A percentile compares a stretch with the other conserved stretches of the same genome.
Evolutionary conservation across 2,797 vertebrate species (phyloP).

Genomic region (Tenualosa thibaudeaui): DNA sequence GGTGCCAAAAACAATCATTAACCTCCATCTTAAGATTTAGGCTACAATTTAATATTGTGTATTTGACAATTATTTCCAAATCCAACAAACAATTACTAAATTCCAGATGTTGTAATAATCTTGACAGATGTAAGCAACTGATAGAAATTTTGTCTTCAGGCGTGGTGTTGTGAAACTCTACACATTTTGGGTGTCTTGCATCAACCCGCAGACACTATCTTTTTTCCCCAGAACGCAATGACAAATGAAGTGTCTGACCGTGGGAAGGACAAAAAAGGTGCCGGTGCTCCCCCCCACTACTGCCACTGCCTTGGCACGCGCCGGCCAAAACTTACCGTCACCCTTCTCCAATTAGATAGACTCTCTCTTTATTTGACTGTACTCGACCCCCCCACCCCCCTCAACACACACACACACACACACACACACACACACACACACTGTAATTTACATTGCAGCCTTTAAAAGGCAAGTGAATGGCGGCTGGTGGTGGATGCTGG

Average conservation of each 20-base stretch:
- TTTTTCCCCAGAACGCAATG: neutral
- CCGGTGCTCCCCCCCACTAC: conserved; percentile 18
- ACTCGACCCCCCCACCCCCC: neutral
- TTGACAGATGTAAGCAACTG: neutral
- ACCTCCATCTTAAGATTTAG: neutral
- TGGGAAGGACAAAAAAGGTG: neutral
- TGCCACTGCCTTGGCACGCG: neutral
- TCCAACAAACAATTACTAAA: neutral
- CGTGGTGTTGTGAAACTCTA: neutral
- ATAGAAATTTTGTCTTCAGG: neutral
- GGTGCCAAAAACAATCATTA: neutral
- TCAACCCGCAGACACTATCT: neutral
- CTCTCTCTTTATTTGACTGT: conserved; percentile 28
- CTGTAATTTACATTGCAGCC: conserved; percentile 49
- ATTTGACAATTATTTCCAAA: no score
- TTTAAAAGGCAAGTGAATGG: conserved; percentile 60
- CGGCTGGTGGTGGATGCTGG: conserved; percentile 58
- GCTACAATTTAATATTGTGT: no score
- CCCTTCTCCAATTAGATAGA: conserved; percentile 55
- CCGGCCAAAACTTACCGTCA: conserved; percentile 11
- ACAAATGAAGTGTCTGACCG: neutral
- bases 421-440: conserved; percentile 18
- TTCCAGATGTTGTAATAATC: neutral
- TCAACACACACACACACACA: neutral
- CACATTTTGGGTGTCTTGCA: neutral